Conservation (phyloP, 2,888 invertebrate species). For the Aphodius sticticus region DNA sequence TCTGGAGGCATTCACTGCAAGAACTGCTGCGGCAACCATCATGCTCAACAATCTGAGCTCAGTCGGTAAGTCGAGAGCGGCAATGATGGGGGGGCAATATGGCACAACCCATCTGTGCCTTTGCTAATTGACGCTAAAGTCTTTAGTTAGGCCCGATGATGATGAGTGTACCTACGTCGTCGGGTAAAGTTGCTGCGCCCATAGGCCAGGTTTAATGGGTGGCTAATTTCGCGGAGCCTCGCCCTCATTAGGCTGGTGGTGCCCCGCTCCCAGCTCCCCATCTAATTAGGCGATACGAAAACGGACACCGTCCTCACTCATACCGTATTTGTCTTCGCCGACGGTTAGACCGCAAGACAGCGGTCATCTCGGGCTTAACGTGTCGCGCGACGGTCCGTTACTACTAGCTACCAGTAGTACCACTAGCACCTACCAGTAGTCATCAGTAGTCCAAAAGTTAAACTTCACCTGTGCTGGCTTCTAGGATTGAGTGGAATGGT, state of each 20-base stretch:
- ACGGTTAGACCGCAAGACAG: slow-evolving; percentile 8
- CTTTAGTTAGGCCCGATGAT: slow-evolving; percentile 52
- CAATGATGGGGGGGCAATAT: slow-evolving; percentile 50
- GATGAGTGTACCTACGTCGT: neutral
- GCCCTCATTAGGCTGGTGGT: slow-evolving; percentile 58
- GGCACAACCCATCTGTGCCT: slow-evolving; percentile 30
- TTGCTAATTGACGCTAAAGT: slow-evolving; percentile 60
- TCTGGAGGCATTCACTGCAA: slow-evolving; percentile 44
- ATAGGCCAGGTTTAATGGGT: slow-evolving; percentile 62
- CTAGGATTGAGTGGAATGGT: neutral
- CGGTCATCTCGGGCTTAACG: slow-evolving; percentile 10
- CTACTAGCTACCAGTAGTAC: too few relatives aligned
- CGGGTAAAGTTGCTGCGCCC: slow-evolving; percentile 39
- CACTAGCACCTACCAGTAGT: too few relatives aligned
- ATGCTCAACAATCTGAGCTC: slow-evolving; percentile 61
- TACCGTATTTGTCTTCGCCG: slow-evolving; percentile 16
- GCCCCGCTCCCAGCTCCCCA: neutral
- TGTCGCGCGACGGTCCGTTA: neutral
- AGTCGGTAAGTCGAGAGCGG: slow-evolving; percentile 56
- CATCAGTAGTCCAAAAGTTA: neutral
- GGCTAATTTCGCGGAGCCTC: slow-evolving; percentile 61
- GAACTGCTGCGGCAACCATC: slow-evolving; percentile 42
- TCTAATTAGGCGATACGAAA: neutral
- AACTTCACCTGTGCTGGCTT: neutral
- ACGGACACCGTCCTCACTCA: slow-evolving; percentile 6